Evolutionary conservation across 2,113 vertebrate species (phyloP), one percentile per base, ranked within the genome.

Genomic region (Microcebus griseorufus): DNA sequence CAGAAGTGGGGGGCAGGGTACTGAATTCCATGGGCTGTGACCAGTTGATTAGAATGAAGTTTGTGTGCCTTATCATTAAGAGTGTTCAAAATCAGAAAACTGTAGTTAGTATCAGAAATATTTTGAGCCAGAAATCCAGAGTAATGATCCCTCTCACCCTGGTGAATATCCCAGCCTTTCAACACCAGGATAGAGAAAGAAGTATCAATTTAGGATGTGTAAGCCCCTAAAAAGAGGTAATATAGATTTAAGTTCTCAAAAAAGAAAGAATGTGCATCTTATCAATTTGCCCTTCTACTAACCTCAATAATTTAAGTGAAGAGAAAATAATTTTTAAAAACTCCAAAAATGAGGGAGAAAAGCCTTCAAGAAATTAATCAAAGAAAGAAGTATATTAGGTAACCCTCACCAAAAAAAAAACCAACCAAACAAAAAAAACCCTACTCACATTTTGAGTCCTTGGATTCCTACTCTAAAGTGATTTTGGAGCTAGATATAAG

Each of bases 111-210:
- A 87, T 87, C 51, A 92, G 55, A 93, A 78, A 65, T 80, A 82
- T 92, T 88, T 96, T 94, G 23, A 92, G 4, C 37, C 39, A 88
- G 32, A 90, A 93, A 90, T 94, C 3, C 20, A 72, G 13, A 90
- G 23, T 60, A 84, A 86, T 86, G 8, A 51, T 88, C 10, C 45
- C 11, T 94, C 55, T 90, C 83, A 78, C 58, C 25, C 45, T 87
- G 51, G 32, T 67, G 27, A 78, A 80, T 62, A 73, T 82, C 14
- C 34, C 37, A 76, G 51, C n/a, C 39, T 27, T 97, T 72, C 81
- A 79, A 64, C 2, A 73, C 9, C 17, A 85, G 23, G 65, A 62
- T 75, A 65, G 32, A 73, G 3, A 91, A 80, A 80, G 64, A 69
- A 65, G 2, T 53, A 65, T 64, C 9, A 23, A 4, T 51, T 95